Evolutionary conservation across 2,888 invertebrate species (phyloP), one percentile per base, ranked within the genome.

Genomic region (Zelleria hepariella): DNA sequence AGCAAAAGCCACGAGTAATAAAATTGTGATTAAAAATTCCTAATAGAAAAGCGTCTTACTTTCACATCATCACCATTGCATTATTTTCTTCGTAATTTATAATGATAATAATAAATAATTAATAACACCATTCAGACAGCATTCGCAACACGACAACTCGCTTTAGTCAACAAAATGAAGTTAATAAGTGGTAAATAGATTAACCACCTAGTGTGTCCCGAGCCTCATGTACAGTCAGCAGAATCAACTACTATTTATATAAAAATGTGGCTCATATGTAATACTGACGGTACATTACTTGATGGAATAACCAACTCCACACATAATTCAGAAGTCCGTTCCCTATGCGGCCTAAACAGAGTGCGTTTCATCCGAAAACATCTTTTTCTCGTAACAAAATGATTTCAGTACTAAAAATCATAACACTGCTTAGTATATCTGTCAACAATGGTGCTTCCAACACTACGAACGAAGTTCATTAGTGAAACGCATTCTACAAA

Each of bases 31-130:
- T 77, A 73, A 68, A 25, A 75, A 76, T 69, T 73, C 74, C 77
- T 82, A 84, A 75, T 77, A 77, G 68, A 78, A 58, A 85, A 86
- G 86, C 83, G 75, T 80, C 71, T 74, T 82, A 82, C 80, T 78
- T 80, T 80, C 81, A 77, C 85, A 42, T 42, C 10, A 42, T 49
- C 21, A 72, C 75, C 72, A 74, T 72, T 71, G 74, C 77, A 68
- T 69, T 66, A 42, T 54, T 10, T 48, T 57, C 47, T 24, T 57
- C 10, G 2, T 42, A 3, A 57, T 57, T 32, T 32, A 72, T 70
- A 68, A 67, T 68, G n/a, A 47, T 57, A 42, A 7, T 42, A 3
- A 57, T 57, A 55, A 55, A 72, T 70, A 68, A 67, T 68, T 69
- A 71, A 74, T 77, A 62, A 64, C 73, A 72, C 66, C 68, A 72